Evolutionary conservation across 2,113 vertebrate genomes (phyloP).

Genomic region (Puffinus mauretanicus): DNA sequence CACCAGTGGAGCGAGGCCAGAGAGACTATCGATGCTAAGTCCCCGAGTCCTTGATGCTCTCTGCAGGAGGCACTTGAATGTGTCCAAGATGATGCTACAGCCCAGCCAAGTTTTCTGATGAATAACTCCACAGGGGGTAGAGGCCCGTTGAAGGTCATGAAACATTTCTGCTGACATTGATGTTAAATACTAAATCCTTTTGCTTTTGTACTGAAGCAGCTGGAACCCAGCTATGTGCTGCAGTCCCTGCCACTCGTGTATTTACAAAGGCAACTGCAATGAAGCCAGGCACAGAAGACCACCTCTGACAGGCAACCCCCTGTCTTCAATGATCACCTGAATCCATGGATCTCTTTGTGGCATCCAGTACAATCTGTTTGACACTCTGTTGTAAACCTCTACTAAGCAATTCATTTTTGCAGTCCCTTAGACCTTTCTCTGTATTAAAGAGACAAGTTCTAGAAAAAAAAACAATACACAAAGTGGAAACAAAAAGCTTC

Average conservation of each 20-base stretch:
- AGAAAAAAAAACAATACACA: not conserved
- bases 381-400: not conserved
- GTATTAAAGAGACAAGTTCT: not conserved
- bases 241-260: not conserved
- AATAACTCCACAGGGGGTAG: constrained; percentile 36
- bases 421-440: not conserved
- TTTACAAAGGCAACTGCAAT: not conserved
- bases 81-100: constrained; percentile 32
- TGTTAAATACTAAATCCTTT: constrained; percentile 26
- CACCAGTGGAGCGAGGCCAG: not conserved
- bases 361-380: not conserved
- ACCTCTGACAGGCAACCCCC: not conserved
- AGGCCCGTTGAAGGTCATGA: constrained; percentile 54
- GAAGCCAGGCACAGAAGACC: not conserved
- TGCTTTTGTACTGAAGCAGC: constrained; percentile 29
- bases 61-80: constrained; percentile 21
- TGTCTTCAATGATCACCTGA: not conserved
- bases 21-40: not conserved
- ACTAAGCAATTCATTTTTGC: not conserved
- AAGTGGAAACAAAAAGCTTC: not conserved
- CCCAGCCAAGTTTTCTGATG: constrained; percentile 39
- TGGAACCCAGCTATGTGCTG: not conserved
- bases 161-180: constrained; percentile 34
- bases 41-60: constrained; percentile 35
- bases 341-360: not conserved